Percentiles rank a stretch among this genome's conserved stretches.
Conservation (phyloP, 2,113 vertebrate genomes). For the Anhinga anhinga region DNA sequence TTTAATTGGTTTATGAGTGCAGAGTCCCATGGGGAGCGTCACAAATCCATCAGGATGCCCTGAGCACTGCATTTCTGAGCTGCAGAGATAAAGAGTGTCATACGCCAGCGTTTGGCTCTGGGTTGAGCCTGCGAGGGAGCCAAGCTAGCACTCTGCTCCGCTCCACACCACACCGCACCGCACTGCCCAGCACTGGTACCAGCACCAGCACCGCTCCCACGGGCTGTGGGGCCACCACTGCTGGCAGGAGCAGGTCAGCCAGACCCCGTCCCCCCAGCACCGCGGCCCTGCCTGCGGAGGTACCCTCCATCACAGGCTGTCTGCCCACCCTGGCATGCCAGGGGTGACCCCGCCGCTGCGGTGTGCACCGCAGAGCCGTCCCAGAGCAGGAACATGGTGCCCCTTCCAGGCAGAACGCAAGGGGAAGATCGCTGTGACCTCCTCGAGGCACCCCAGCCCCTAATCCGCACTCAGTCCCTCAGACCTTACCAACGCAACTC, state of each 20-base stretch:
- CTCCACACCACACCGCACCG: neutral
- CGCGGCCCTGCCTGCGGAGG: fast-evolving
- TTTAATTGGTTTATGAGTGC: constrained; percentile 57
- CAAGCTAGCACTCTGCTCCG: neutral
- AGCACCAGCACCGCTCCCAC: neutral
- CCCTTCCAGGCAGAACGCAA: fast-evolving
- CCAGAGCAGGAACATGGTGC: neutral
- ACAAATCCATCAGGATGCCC: constrained; percentile 62
- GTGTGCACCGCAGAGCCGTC: fast-evolving
- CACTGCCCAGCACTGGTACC: neutral
- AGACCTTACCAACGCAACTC: fast-evolving
- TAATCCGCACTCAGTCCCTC: fast-evolving
- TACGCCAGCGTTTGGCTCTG: neutral
- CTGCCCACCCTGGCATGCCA: fast-evolving
- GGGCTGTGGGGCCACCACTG: fast-evolving
- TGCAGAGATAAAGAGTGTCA: constrained; percentile 31
- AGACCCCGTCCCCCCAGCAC: fast-evolving
- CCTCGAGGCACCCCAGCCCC: neutral
- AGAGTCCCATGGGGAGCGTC: constrained; percentile 22
- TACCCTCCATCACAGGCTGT: neutral
- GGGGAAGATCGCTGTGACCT: neutral
- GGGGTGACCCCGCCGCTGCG: neutral
- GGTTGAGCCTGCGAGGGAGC: neutral
- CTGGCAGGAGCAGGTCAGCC: neutral
- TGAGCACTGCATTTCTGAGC: constrained; percentile 14